phyloP scores from a whole-genome alignment of 1,140 invertebrate species.

The Zaprionus camerounensis region DNA sequence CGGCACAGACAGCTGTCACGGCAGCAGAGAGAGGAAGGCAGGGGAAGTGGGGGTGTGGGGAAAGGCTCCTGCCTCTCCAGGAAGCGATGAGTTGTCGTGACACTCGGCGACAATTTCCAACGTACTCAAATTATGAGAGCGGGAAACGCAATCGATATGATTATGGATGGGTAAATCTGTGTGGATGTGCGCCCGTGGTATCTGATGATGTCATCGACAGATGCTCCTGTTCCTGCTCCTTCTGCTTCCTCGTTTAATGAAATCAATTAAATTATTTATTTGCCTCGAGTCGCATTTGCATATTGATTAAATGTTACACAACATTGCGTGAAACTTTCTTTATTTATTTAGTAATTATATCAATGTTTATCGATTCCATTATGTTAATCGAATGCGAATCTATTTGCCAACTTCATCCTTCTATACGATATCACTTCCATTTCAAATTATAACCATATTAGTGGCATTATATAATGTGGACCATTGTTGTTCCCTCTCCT shows the following conservation, averaged over 20 bases:
- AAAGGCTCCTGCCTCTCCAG: conserved; percentile 4
- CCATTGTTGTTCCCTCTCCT: not conserved
- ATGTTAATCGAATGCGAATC: not conserved
- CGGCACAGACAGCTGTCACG: conserved; percentile 69
- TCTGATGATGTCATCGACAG: conserved; percentile 59
- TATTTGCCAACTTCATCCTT: not conserved
- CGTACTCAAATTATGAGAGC: conserved; percentile 75
- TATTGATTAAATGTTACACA: conserved; percentile 65
- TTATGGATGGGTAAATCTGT: conserved; percentile 19
- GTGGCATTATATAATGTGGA: not conserved
- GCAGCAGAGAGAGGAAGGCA: conserved; percentile 13
- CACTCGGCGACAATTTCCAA: conserved; percentile 78
- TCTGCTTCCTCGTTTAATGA: conserved; percentile 52
- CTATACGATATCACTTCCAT: not conserved
- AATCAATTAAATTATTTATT: conserved; percentile 81
- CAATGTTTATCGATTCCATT: not conserved
- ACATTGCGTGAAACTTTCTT: not conserved
- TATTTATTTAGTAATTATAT: conserved; percentile 4
- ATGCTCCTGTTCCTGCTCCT: conserved; percentile 38
- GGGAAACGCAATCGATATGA: conserved; percentile 56
- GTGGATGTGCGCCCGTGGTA: conserved; percentile 27
- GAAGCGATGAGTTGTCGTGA: conserved; percentile 63
- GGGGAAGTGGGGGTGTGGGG: not conserved
- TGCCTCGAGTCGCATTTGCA: conserved; percentile 56
- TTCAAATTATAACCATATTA: conserved; percentile 5